Percentiles rank a stretch among this genome's conserved stretches.
These are phyloP conservation scores for Hemichromis elongatus DNA, from an alignment of 2,113 vertebrate species.

Conservation along the genomic window DNA sequence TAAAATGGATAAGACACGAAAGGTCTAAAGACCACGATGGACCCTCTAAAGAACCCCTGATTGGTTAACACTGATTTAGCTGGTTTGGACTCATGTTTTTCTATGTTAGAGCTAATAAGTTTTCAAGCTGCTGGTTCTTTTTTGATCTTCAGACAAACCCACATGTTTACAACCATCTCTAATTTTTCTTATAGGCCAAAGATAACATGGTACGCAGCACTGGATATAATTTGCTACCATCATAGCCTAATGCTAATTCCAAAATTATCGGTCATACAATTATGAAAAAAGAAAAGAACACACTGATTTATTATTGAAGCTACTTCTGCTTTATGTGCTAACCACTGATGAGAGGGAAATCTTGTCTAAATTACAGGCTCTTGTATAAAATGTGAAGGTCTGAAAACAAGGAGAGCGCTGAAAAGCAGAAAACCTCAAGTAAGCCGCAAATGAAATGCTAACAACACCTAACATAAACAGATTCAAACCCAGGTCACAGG, in stretches of 20 bases:
- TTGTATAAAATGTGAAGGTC: background rate
- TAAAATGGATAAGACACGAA: background rate
- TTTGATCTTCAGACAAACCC: background rate
- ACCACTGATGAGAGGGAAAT: background rate
- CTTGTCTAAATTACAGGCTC: background rate
- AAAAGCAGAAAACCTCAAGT: background rate
- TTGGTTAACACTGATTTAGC: background rate
- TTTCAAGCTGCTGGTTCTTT: background rate
- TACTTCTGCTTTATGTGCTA: background rate
- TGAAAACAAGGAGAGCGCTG: background rate
- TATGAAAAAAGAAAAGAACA: background rate
- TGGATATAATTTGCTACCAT: background rate
- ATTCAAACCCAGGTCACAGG: background rate
- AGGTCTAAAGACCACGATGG: background rate
- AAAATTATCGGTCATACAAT: background rate
- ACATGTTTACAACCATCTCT: background rate
- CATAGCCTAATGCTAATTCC: background rate
- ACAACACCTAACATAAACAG: background rate
- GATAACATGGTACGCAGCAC: background rate
- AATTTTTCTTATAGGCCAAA: background rate
- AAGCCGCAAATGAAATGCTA: background rate
- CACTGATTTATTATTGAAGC: background rate
- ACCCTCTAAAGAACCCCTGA: background rate
- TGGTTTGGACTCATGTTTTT: background rate
- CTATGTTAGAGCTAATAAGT: rapidly evolving